Evolutionary conservation across 2,113 vertebrate genomes (phyloP).

Genomic region (Manacus vitellinus): DNA sequence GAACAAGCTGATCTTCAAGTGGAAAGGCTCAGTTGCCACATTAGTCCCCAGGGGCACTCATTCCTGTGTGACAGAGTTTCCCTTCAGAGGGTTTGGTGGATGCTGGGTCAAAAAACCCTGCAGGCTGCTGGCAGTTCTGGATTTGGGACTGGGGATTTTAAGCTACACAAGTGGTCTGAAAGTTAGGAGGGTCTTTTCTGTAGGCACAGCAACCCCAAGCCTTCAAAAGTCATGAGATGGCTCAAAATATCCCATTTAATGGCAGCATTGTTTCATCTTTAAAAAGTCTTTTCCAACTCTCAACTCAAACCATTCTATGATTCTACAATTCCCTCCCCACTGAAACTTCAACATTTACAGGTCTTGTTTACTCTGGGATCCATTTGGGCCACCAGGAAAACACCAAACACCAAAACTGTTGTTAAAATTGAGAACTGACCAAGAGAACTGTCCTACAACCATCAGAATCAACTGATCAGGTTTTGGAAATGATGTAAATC

Average conservation of each 20-base stretch:
- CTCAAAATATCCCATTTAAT: neutral
- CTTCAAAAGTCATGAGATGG: neutral
- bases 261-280: neutral
- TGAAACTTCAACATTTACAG: neutral
- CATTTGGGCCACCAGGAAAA: neutral
- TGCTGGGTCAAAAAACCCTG: neutral
- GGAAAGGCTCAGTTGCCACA: neutral
- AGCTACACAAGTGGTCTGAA: neutral
- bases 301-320: neutral
- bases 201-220: neutral
- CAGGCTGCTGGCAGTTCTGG: neutral
- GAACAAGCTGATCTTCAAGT: neutral
- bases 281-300: neutral
- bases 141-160: neutral
- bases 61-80: neutral
- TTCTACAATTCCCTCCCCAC: neutral
- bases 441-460: neutral
- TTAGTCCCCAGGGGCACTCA: neutral
- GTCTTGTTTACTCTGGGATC: neutral
- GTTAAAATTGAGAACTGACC: neutral
- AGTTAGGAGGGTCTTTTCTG: neutral
- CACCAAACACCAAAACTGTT: neutral
- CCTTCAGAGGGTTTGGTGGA: neutral
- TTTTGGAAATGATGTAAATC: neutral
- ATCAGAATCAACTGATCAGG: neutral